Percentiles rank a stretch among this genome's conserved stretches.
Evolutionary conservation across 2,888 invertebrate genomes (phyloP).

Genomic region (Carterocephalus palaemon): DNA sequence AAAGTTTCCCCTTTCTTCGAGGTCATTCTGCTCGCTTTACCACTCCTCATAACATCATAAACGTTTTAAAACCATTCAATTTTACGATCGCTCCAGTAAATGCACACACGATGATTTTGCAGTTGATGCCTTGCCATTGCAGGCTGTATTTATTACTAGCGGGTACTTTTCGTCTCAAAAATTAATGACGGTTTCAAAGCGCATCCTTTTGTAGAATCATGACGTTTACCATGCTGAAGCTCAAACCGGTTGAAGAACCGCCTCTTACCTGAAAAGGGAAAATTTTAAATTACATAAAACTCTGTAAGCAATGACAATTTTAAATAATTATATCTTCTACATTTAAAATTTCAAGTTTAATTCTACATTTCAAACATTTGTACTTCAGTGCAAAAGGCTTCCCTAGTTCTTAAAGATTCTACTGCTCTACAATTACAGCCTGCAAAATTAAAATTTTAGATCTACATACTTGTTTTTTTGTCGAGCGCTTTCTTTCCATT

Average conservation of each 20-base stretch:
- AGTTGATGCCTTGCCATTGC: constrained; percentile 36
- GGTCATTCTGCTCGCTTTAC: constrained; percentile 19
- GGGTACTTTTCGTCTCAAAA: constrained; percentile 38
- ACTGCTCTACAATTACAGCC: constrained; percentile 24
- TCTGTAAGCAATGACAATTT: constrained; percentile 15
- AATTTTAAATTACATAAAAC: constrained; percentile 20
- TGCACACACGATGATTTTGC: constrained; percentile 31
- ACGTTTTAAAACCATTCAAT: constrained; percentile 19
- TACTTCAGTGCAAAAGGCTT: constrained; percentile 23
- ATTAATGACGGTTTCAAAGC: constrained; percentile 40
- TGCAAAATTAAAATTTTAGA: constrained; percentile 25
- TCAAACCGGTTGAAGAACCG: constrained; percentile 25
- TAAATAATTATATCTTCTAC: constrained; percentile 16
- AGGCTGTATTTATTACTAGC: constrained; percentile 38
- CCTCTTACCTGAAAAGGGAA: constrained; percentile 45
- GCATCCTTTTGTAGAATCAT: constrained; percentile 34
- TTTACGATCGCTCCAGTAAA: constrained; percentile 27
- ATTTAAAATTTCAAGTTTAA: constrained; percentile 17
- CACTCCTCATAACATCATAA: constrained; percentile 15
- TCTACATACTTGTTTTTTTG: constrained; percentile 24
- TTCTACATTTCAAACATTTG: constrained; percentile 31
- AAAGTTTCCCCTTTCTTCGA: constrained; percentile 12
- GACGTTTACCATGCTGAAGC: constrained; percentile 28
- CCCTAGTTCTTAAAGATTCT: constrained; percentile 16
- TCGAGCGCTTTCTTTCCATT: constrained; percentile 21